phyloP scores from a whole-genome alignment of 1,140 invertebrate genomes.

The Pseudomyrmex sp. region DNA sequence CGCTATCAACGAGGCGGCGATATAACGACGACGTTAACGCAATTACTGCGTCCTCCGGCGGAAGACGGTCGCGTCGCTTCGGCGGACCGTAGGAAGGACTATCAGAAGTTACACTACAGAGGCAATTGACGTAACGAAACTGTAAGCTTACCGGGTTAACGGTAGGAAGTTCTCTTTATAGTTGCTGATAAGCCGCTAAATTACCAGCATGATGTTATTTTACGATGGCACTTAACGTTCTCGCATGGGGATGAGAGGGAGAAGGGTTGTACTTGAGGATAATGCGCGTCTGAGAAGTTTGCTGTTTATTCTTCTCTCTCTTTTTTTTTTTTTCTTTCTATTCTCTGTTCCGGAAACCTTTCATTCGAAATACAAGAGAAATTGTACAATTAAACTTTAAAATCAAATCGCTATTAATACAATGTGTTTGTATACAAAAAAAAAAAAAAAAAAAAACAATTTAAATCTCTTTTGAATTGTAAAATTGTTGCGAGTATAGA shows the following conservation, averaged over 20 bases:
- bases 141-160: slow-evolving; percentile 45
- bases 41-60: slow-evolving; percentile 46
- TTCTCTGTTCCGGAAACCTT: background rate
- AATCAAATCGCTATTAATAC: too few relatives aligned
- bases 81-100: slow-evolving; percentile 29
- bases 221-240: slow-evolving; percentile 18
- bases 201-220: slow-evolving; percentile 44
- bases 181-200: slow-evolving; percentile 55
- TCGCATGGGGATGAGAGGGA: background rate
- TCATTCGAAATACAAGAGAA: too few relatives aligned
- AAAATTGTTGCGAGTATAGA: too few relatives aligned
- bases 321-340: background rate
- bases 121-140: slow-evolving; percentile 53
- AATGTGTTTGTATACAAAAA: too few relatives aligned
- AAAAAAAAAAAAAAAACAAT: too few relatives aligned
- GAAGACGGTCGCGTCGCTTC: background rate
- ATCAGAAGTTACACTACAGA: slow-evolving; percentile 41
- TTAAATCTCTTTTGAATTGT: too few relatives aligned
- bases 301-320: background rate
- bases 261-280: slow-evolving; percentile 24
- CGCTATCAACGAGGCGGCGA: slow-evolving; percentile 43
- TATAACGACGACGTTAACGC: slow-evolving; percentile 49
- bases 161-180: slow-evolving; percentile 48
- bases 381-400: too few relatives aligned
- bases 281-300: slow-evolving; percentile 18